Conservation (phyloP, 2,113 vertebrate genomes). For the Paralichthys olivaceus region DNA sequence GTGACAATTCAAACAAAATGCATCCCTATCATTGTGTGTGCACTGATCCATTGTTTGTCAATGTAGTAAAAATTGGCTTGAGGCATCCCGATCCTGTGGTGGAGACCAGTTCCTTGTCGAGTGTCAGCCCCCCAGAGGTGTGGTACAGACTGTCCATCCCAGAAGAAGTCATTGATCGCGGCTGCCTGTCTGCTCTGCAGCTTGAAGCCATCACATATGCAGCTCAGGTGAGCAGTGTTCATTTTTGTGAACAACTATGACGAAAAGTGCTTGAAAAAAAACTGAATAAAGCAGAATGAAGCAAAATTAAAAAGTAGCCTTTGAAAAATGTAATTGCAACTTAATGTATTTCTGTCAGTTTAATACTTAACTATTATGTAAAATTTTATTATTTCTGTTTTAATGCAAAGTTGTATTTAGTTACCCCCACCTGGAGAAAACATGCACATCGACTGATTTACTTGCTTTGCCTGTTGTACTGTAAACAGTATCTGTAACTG, state of each 20-base stretch:
- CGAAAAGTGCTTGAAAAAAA: neutral
- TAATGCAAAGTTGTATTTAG: too few species aligned
- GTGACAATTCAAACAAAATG: neutral
- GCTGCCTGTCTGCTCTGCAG: constrained; percentile 95
- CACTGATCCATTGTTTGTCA: constrained; percentile 5
- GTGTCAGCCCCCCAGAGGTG: constrained; percentile 94
- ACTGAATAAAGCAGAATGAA: too few species aligned
- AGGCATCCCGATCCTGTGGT: constrained; percentile 97
- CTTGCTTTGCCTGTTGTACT: neutral
- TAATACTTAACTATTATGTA: too few species aligned
- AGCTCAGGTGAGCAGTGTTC: constrained; percentile 82
- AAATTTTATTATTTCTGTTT: too few species aligned
- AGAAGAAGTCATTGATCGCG: constrained; percentile 94
- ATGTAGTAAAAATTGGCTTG: constrained; percentile 91
- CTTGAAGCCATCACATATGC: constrained; percentile 97
- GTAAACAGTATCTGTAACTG: neutral
- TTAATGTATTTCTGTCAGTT: too few species aligned
- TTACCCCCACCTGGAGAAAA: too few species aligned
- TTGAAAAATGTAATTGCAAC: too few species aligned
- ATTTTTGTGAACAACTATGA: neutral
- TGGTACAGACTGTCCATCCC: constrained; percentile 96
- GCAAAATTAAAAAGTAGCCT: too few species aligned
- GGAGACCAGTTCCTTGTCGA: constrained; percentile 97
- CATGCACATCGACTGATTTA: neutral
- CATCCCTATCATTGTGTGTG: neutral